Evolutionary conservation across 1,140 invertebrate genomes (phyloP).

Genomic region (Dolichoris vasculosae): DNA sequence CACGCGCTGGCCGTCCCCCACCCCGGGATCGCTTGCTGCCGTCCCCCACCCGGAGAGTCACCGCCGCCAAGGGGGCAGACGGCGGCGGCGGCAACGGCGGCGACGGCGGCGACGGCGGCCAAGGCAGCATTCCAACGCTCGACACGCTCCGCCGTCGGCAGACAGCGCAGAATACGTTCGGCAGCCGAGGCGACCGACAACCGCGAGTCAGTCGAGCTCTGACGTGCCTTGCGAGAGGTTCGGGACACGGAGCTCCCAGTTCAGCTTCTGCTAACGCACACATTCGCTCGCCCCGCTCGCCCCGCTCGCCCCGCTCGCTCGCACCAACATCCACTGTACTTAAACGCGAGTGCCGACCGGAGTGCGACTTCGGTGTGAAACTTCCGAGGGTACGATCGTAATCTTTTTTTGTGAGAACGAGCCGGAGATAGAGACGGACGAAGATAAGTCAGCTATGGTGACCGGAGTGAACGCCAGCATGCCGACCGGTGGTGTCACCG

Average conservation of each 20-base stretch:
- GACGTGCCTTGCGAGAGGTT: slow-evolving; percentile 65
- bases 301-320: too few relatives aligned
- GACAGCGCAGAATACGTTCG: slow-evolving; percentile 6
- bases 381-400: background rate
- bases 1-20: slow-evolving; percentile 67
- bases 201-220: slow-evolving; percentile 67
- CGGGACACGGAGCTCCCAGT: slow-evolving; percentile 48
- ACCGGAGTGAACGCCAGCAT: slow-evolving; percentile 73
- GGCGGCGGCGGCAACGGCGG: background rate
- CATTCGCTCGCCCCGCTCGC: background rate
- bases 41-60: background rate
- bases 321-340: too few relatives aligned
- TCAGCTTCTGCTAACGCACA: background rate
- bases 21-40: slow-evolving; percentile 43
- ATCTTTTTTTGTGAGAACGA: background rate
- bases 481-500: slow-evolving; percentile 71
- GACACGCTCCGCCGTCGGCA: slow-evolving; percentile 60
- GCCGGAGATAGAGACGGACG: background rate
- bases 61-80: background rate
- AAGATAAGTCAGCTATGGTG: slow-evolving; percentile 62
- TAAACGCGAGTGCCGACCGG: too few relatives aligned
- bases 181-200: background rate
- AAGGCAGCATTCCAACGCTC: slow-evolving; percentile 66
- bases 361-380: too few relatives aligned
- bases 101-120: slow-evolving; percentile 9